Conservation (phyloP, 2,113 vertebrate species). For the Calyptommatus sinebrachiatus region DNA sequence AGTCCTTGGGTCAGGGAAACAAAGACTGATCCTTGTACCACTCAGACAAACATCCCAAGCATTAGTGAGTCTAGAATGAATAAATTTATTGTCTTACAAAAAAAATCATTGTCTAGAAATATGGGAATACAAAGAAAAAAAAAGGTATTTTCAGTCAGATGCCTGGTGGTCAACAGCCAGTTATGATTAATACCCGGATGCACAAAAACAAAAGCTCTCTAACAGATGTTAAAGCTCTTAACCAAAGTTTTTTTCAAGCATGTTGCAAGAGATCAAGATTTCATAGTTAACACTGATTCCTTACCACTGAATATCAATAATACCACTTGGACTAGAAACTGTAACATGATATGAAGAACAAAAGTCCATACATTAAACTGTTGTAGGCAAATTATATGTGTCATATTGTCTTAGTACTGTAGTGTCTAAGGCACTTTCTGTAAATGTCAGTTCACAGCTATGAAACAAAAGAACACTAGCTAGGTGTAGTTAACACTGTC, state of each 20-base stretch:
- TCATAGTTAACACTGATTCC: slow-evolving; percentile 80
- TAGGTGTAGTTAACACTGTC: slow-evolving; percentile 72
- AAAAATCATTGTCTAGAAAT: slow-evolving; percentile 94
- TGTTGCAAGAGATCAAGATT: slow-evolving; percentile 71
- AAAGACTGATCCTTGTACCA: slow-evolving; percentile 43
- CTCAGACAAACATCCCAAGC: slow-evolving; percentile 73
- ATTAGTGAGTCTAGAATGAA: slow-evolving; percentile 83
- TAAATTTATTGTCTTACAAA: slow-evolving; percentile 99
- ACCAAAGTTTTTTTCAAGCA: slow-evolving; percentile 77
- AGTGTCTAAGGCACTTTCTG: slow-evolving; percentile 98
- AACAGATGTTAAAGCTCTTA: slow-evolving; percentile 90
- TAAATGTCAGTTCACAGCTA: slow-evolving; percentile 79
- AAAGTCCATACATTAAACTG: slow-evolving; percentile 75
- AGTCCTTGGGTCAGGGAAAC: slow-evolving; percentile 48
- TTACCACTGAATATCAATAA: slow-evolving; percentile 73
- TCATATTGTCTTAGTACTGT: slow-evolving; percentile 89
- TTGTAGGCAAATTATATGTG: slow-evolving; percentile 78
- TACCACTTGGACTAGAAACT: slow-evolving; percentile 75
- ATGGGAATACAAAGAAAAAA: slow-evolving; percentile 91
- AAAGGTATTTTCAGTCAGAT: slow-evolving; percentile 83
- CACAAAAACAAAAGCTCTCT: slow-evolving; percentile 75
- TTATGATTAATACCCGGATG: slow-evolving; percentile 74
- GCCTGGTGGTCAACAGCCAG: slow-evolving; percentile 90
- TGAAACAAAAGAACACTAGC: slow-evolving; percentile 67
- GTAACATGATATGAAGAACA: slow-evolving; percentile 78